Evolutionary conservation across 2,888 invertebrate species (phyloP).

Genomic region (Cylloceria caligata): DNA sequence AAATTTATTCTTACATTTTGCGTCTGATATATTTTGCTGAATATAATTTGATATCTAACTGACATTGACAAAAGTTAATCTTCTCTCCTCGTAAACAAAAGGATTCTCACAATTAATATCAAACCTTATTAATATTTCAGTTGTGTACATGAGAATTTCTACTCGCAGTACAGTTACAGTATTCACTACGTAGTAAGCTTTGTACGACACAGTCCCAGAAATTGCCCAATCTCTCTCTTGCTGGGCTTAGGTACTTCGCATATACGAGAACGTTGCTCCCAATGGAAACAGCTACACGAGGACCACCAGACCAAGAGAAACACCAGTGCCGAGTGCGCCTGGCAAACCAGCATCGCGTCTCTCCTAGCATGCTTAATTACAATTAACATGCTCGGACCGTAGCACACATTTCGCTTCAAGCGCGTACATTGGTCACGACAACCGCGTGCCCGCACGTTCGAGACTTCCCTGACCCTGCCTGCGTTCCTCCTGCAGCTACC

Average conservation of each 20-base stretch:
- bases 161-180: slow-evolving; percentile 13
- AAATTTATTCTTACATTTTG: not conserved
- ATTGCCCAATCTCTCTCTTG: slow-evolving; percentile 59
- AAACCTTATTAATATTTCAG: slow-evolving; percentile 41
- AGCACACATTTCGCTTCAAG: slow-evolving; percentile 63
- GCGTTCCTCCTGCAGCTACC: slow-evolving; percentile 8
- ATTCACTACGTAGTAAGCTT: slow-evolving; percentile 19
- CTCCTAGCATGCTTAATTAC: slow-evolving; percentile 63
- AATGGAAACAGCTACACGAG: slow-evolving; percentile 25
- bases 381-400: slow-evolving; percentile 66
- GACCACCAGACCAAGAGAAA: slow-evolving; percentile 36
- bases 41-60: not conserved
- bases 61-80: not conserved
- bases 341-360: slow-evolving; percentile 57
- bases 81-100: not conserved
- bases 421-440: slow-evolving; percentile 58
- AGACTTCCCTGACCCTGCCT: slow-evolving; percentile 41
- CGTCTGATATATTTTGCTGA: not conserved
- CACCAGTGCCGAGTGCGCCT: slow-evolving; percentile 24
- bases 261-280: slow-evolving; percentile 50
- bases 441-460: slow-evolving; percentile 51
- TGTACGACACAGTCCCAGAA: slow-evolving; percentile 39
- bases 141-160: slow-evolving; percentile 36
- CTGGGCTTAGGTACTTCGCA: slow-evolving; percentile 53
- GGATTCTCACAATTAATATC: not conserved